phyloP scores from a whole-genome alignment of 2,888 invertebrate genomes.

The Pecten maximus region DNA sequence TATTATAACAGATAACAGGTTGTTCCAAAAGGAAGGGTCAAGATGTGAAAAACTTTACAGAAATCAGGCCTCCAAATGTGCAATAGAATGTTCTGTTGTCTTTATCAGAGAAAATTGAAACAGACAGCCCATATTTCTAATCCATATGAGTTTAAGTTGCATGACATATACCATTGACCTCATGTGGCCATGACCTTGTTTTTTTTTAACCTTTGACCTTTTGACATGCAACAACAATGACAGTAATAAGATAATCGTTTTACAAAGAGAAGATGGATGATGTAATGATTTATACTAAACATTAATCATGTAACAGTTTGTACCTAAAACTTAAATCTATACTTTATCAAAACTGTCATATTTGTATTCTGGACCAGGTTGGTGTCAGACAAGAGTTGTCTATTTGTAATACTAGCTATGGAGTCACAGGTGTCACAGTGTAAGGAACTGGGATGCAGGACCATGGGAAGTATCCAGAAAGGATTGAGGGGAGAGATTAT shows the following conservation, averaged over 20 bases:
- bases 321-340: slow-evolving; percentile 14
- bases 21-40: neutral
- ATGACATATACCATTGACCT: slow-evolving; percentile 9
- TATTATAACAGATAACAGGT: neutral
- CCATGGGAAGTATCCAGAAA: too few relatives aligned
- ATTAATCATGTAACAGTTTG: slow-evolving; percentile 31
- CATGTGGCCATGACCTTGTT: neutral
- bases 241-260: neutral
- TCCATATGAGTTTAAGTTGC: neutral
- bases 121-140: neutral
- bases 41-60: neutral
- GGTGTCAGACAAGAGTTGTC: neutral
- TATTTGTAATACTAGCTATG: neutral
- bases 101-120: neutral
- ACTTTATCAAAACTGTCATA: neutral
- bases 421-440: slow-evolving; percentile 21
- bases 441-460: too few relatives aligned
- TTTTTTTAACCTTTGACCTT: neutral
- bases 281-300: neutral
- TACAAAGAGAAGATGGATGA: neutral
- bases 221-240: neutral
- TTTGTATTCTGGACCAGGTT: neutral
- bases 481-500: too few relatives aligned
- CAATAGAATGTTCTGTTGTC: neutral
- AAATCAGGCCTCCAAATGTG: neutral